Evolutionary conservation across 2,797 vertebrate species (phyloP).

Genomic region (Cossypha niveicapilla): DNA sequence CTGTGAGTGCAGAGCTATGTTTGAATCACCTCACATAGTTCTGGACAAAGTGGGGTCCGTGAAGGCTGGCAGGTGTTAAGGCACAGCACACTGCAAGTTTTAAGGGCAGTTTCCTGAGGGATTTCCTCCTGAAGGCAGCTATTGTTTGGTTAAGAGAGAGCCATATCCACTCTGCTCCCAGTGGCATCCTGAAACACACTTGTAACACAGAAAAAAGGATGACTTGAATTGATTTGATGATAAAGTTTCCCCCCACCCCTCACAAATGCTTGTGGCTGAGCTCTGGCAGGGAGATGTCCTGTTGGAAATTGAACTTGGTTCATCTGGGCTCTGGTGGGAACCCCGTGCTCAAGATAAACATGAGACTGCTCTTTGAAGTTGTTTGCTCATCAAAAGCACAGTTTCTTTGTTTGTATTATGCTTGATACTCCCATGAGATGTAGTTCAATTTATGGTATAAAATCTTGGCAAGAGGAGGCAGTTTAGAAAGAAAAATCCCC

Average conservation of each 20-base stretch:
- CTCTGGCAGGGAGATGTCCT: slow-evolving; percentile 50
- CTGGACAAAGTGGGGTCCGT: background rate
- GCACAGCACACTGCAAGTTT: background rate
- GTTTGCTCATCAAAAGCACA: slow-evolving; percentile 60
- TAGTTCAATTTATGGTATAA: slow-evolving; percentile 20
- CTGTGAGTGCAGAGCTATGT: rapidly evolving
- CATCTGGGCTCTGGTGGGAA: slow-evolving; percentile 38
- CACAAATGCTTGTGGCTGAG: slow-evolving; percentile 33
- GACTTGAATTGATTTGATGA: slow-evolving; percentile 24
- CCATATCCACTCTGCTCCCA: background rate
- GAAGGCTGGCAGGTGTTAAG: background rate
- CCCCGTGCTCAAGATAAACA: slow-evolving; percentile 54
- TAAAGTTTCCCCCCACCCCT: background rate
- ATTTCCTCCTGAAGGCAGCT: slow-evolving; percentile 24
- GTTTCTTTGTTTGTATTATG: slow-evolving; percentile 44
- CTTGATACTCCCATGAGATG: slow-evolving; percentile 16
- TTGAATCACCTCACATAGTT: background rate
- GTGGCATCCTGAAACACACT: slow-evolving; percentile 4
- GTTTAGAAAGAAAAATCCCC: background rate
- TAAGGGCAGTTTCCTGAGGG: slow-evolving; percentile 17
- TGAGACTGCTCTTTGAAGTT: slow-evolving; percentile 35
- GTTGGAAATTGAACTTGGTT: slow-evolving; percentile 28
- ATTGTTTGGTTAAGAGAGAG: slow-evolving; percentile 20
- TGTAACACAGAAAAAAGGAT: background rate
- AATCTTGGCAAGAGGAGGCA: slow-evolving; percentile 23